Percentiles rank a stretch among this genome's conserved stretches.
Evolutionary conservation across 1,140 invertebrate genomes (phyloP).

Genomic region (Drosophila pseudoobscura): DNA sequence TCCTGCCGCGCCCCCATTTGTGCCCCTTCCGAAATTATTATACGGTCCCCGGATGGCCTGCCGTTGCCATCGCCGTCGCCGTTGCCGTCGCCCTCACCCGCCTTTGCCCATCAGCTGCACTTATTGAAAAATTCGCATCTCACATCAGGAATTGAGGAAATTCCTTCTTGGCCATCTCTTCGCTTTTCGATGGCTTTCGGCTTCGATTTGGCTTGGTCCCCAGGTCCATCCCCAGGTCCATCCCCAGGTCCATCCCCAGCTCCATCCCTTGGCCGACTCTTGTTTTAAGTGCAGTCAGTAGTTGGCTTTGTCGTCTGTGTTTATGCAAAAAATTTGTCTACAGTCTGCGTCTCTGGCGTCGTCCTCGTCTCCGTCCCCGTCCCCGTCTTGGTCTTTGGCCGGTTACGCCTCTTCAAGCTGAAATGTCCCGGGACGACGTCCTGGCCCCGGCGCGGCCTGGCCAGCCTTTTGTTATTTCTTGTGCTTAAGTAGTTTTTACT

Average conservation of each 20-base stretch:
- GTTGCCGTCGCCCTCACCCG: background rate
- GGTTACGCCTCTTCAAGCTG: background rate
- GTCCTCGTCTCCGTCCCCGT: background rate
- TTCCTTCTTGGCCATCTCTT: slow-evolving; percentile 63
- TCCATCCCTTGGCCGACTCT: slow-evolving; percentile 32
- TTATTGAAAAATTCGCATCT: slow-evolving; percentile 79
- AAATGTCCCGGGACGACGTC: slow-evolving; percentile 2
- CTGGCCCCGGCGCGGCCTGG: slow-evolving; percentile 32
- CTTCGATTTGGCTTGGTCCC: slow-evolving; percentile 55
- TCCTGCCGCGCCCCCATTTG: slow-evolving; percentile 15
- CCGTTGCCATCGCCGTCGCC: background rate
- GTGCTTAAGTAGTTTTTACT: slow-evolving; percentile 81
- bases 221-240: slow-evolving; percentile 2
- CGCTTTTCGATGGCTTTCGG: slow-evolving; percentile 58
- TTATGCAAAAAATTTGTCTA: slow-evolving; percentile 82
- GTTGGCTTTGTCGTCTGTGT: slow-evolving; percentile 80
- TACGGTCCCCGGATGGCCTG: slow-evolving; percentile 50
- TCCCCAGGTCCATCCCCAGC: too few species aligned
- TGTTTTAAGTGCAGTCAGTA: slow-evolving; percentile 78
- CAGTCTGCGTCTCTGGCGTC: slow-evolving; percentile 25
- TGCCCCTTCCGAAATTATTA: slow-evolving; percentile 61
- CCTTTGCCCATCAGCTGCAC: slow-evolving; percentile 43
- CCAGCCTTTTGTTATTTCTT: slow-evolving; percentile 73
- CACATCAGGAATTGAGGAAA: slow-evolving; percentile 58
- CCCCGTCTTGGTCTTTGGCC: background rate